phyloP scores from a whole-genome alignment of 2,888 invertebrate genomes.

The Limnephilus auricula region DNA sequence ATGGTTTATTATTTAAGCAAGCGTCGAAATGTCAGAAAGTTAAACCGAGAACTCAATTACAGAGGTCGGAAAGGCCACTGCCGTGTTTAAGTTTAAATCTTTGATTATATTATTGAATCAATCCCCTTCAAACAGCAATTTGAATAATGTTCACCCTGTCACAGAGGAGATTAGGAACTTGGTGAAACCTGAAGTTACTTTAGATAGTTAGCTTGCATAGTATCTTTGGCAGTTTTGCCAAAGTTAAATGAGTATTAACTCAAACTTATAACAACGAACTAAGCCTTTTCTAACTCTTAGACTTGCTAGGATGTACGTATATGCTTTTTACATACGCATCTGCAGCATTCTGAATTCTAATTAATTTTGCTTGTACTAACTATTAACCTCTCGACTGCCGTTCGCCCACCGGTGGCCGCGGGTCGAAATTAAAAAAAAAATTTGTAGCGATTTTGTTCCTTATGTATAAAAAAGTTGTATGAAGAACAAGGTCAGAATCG shows the following conservation, averaged over 20 bases:
- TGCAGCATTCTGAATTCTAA: no score
- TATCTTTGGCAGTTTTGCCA: background rate
- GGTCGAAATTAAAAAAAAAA: no score
- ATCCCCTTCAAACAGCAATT: background rate
- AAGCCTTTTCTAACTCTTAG: background rate
- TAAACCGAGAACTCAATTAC: background rate
- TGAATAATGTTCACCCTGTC: background rate
- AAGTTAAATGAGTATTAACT: background rate
- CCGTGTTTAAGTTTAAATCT: slow-evolving; percentile 2
- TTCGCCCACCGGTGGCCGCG: no score
- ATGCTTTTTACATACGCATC: background rate
- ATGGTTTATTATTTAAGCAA: background rate
- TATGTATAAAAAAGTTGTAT: no score
- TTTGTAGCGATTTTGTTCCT: no score
- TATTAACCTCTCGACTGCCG: no score
- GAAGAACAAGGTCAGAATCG: no score
- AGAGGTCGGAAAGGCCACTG: background rate
- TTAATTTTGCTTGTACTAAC: no score
- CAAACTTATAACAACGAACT: background rate
- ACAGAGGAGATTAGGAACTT: background rate
- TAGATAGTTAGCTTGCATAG: background rate
- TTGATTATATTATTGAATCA: background rate
- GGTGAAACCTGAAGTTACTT: background rate
- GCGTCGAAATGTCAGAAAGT: background rate
- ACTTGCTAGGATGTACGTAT: background rate